These are phyloP conservation scores for Parus major DNA, from an alignment of 2,113 vertebrate genomes.

Conservation along the genomic window DNA sequence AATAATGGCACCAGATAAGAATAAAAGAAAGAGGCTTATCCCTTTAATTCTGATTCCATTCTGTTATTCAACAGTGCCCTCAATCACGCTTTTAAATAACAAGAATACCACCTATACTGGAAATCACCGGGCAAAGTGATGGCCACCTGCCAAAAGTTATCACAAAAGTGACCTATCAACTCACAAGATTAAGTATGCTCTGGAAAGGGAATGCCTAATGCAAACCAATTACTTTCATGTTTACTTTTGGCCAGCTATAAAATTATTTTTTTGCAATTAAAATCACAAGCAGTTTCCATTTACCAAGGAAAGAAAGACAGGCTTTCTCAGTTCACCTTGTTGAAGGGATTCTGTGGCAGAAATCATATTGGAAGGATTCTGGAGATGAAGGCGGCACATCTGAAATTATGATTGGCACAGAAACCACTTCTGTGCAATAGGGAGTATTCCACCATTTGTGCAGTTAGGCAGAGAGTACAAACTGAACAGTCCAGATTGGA, in stretches of 20 bases:
- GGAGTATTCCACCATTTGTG: not conserved
- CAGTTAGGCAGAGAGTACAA: not conserved
- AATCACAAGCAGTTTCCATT: not conserved
- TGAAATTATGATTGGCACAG: not conserved
- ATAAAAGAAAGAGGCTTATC: not conserved
- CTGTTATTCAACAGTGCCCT: not conserved
- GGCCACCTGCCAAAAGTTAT: not conserved
- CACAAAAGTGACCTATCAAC: not conserved
- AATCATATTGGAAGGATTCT: not conserved
- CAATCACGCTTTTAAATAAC: not conserved
- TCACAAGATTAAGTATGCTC: not conserved
- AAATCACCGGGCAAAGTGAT: not conserved
- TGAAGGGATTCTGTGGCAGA: not conserved
- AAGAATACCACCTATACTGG: not conserved
- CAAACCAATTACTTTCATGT: not conserved
- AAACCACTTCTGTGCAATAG: not conserved
- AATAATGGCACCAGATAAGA: not conserved
- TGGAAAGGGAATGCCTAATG: not conserved
- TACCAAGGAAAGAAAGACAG: not conserved
- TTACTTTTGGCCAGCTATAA: not conserved
- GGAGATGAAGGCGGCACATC: not conserved
- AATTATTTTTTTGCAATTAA: not conserved
- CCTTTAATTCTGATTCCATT: not conserved
- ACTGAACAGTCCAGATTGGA: rapidly evolving
- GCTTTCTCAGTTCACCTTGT: not conserved